These are phyloP conservation scores for Anticlea derivata DNA, from an alignment of 2,888 invertebrate species.

Conservation along the genomic window DNA sequence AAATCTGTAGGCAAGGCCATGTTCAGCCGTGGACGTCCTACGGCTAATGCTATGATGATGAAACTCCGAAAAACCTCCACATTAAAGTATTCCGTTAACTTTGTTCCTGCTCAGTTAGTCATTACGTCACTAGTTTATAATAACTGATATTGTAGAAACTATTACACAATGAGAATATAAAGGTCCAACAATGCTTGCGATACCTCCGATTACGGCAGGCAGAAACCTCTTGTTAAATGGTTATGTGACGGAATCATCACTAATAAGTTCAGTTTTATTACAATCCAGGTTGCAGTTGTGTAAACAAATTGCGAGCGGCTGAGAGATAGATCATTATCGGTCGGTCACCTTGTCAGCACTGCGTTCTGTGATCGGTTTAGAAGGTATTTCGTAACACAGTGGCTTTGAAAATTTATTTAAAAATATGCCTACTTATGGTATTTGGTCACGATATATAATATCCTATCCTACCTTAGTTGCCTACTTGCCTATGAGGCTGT, in stretches of 20 bases:
- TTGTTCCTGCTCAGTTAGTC: slow-evolving; percentile 32
- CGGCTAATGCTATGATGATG: too few relatives aligned
- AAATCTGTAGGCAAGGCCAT: too few relatives aligned
- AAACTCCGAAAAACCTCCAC: slow-evolving; percentile 19
- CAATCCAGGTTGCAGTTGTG: slow-evolving; percentile 48
- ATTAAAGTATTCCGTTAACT: slow-evolving; percentile 24
- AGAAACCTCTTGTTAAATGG: background rate
- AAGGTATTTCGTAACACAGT: too few relatives aligned
- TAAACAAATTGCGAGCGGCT: slow-evolving; percentile 50
- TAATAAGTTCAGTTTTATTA: slow-evolving; percentile 12
- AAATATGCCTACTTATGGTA: too few relatives aligned
- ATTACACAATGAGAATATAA: slow-evolving; percentile 32
- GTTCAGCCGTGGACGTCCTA: too few relatives aligned
- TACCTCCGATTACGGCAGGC: background rate
- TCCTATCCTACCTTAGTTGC: too few relatives aligned
- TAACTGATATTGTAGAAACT: slow-evolving; percentile 26
- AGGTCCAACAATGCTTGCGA: slow-evolving; percentile 12
- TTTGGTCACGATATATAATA: too few relatives aligned
- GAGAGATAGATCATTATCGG: background rate
- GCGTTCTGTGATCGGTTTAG: too few relatives aligned
- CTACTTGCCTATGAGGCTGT: too few relatives aligned
- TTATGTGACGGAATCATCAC: background rate
- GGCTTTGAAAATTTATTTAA: too few relatives aligned
- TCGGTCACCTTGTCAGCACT: too few relatives aligned
- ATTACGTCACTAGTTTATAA: slow-evolving; percentile 27